Conservation (phyloP, 2,797 vertebrate genomes). For the Rhabdomys pumilio region DNA sequence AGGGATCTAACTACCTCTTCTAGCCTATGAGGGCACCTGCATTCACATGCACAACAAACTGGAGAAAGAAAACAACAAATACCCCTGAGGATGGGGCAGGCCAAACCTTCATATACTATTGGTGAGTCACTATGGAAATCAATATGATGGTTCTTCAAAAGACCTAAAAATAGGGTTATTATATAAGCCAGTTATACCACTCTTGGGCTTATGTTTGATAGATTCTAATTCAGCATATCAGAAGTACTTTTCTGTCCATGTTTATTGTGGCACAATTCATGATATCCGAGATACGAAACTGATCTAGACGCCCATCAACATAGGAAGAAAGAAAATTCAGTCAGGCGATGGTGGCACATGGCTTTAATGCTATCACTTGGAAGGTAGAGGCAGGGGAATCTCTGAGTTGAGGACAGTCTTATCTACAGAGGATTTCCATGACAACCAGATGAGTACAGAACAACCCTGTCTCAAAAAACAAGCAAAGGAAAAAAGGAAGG, state of each 20-base stretch:
- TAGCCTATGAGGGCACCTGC: neutral
- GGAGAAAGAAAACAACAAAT: neutral
- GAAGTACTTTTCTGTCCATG: neutral
- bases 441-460: neutral
- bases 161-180: neutral
- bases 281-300: neutral
- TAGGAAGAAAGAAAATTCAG: neutral
- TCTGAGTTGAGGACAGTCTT: too few species aligned
- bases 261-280: neutral
- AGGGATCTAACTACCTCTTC: neutral
- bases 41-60: neutral
- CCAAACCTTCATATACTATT: neutral
- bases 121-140: neutral
- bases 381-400: neutral
- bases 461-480: neutral
- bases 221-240: neutral
- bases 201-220: neutral
- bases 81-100: neutral
- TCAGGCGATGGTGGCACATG: neutral
- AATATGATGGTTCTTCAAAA: neutral
- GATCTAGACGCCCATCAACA: neutral
- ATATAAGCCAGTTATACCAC: neutral
- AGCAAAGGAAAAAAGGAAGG: neutral
- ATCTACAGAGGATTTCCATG: neutral
- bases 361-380: neutral